Base-by-base conservation (phyloP, 2,888 invertebrate genomes). In the Noctua pronuba region DNA sequence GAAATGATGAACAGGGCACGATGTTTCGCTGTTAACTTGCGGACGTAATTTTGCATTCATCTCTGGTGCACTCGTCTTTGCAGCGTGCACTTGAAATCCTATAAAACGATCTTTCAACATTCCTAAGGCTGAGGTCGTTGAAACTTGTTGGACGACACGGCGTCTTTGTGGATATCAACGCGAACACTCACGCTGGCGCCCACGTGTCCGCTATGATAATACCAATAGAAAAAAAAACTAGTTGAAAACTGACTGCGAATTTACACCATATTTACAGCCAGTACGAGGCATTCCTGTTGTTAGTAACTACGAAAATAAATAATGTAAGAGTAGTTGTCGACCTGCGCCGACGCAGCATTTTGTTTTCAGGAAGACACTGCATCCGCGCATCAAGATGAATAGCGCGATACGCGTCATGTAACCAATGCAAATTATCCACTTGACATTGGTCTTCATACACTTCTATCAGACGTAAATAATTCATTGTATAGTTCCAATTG, bases 71-170 rank as follows among this genome's bases (percentile, higher is more conserved):
- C 74, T 70, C 77, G 70, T 78, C 46, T 41, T 70, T 64, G 71
- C 62, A 80, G 90, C 86, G 85, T 82, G 90, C 90, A 90, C 91
- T 92, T 86, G 90, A 90, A 90, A 90, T 85, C 88, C 84, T 83
- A 89, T 93, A 92, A 92, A 93, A 87, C 84, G 78, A 85, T 75
- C 82, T 88, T 85, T 86, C 64, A 86, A 79, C 67, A 81, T 84
- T 83, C 77, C 62, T 67, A 73, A 71, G 66, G 44, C 72, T n/a
- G 78, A 81, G 88, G 85, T 88, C 87, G 85, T 86, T 82, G 87
- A 83, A 85, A 86, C 86, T 55, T 77, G 80, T 70, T 78, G 77
- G 68, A 69, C 79, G 60, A 71, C 70, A 70, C 49, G 67, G 65
- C 60, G 75, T 75, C 77, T 77, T 72, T 66, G 71, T 75, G 78